Percentiles rank a stretch among this genome's conserved stretches.
phyloP scores from a whole-genome alignment of 2,888 invertebrate species.

The Torymus tubicola region DNA sequence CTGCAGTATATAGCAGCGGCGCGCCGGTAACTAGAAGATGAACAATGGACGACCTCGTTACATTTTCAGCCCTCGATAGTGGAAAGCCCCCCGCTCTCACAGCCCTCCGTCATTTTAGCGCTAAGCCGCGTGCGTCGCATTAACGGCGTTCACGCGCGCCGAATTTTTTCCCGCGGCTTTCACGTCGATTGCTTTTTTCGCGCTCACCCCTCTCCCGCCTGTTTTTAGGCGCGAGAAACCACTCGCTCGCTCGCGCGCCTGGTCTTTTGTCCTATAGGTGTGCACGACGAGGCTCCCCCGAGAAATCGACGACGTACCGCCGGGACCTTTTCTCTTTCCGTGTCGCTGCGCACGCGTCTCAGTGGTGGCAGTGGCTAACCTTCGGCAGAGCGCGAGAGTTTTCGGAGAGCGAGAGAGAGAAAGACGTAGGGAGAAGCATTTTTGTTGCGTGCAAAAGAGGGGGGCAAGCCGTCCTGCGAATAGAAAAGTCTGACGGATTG shows the following conservation, averaged over 20 bases:
- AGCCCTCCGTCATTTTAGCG: conserved; percentile 25
- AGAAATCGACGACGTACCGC: conserved; percentile 19
- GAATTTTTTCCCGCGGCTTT: conserved; percentile 18
- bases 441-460: too few species aligned
- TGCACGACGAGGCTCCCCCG: conserved; percentile 16
- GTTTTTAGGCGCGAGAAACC: conserved; percentile 62
- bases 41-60: conserved; percentile 60
- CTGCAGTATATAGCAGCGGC: not conserved
- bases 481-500: too few species aligned
- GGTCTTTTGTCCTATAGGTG: too few species aligned
- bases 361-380: too few species aligned
- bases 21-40: conserved; percentile 50
- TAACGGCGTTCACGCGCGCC: conserved; percentile 26
- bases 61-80: conserved; percentile 52
- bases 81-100: conserved; percentile 12
- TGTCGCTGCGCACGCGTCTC: not conserved
- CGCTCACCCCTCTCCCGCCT: too few species aligned
- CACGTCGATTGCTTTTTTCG: conserved; percentile 12
- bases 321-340: conserved; percentile 8
- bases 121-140: conserved; percentile 35
- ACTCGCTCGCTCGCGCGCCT: conserved; percentile 47
- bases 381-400: too few species aligned
- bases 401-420: too few species aligned
- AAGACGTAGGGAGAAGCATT: too few species aligned
- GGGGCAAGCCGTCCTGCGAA: too few species aligned